phyloP scores from a whole-genome alignment of 2,113 vertebrate species.

The Laticauda colubrina region DNA sequence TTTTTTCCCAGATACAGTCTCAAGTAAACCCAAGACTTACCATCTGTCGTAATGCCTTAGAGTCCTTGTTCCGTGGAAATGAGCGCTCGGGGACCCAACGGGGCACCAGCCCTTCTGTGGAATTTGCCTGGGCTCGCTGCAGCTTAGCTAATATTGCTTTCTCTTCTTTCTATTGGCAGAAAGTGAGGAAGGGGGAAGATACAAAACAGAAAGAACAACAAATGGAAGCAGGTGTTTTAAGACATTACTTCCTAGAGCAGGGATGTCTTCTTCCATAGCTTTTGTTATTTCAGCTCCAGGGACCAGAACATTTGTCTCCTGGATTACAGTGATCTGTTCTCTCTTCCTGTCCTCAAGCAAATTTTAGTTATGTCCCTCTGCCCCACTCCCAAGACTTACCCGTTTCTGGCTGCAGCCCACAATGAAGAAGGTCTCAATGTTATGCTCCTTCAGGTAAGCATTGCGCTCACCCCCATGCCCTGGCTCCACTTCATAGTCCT shows the following conservation, averaged over 20 bases:
- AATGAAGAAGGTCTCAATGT: conserved; percentile 94
- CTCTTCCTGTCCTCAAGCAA: too few species aligned
- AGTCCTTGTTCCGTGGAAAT: conserved; percentile 92
- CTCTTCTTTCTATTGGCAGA: conserved; percentile 84
- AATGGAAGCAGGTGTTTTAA: background rate
- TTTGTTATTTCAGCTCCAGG: background rate
- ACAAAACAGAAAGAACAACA: background rate
- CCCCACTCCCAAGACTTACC: conserved; percentile 63
- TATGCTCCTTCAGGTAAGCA: conserved; percentile 93
- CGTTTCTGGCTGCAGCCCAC: conserved; percentile 94
- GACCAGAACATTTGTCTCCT: background rate
- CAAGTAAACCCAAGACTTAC: conserved; percentile 63
- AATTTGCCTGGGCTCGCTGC: conserved; percentile 87
- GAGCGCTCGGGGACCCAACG: conserved; percentile 93
- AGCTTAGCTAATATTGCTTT: conserved; percentile 94
- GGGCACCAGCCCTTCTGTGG: conserved; percentile 84
- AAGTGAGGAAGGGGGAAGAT: background rate
- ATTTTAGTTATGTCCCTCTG: fast-evolving
- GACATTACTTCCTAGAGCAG: background rate
- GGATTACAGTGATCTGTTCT: background rate
- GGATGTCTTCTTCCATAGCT: background rate
- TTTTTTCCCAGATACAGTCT: background rate
- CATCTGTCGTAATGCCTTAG: conserved; percentile 97
- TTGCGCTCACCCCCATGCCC: conserved; percentile 92
- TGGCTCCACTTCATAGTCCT: conserved; percentile 94